These are phyloP conservation scores for Tenodera sinensis DNA, from an alignment of 2,888 invertebrate genomes.

Conservation along the genomic window DNA sequence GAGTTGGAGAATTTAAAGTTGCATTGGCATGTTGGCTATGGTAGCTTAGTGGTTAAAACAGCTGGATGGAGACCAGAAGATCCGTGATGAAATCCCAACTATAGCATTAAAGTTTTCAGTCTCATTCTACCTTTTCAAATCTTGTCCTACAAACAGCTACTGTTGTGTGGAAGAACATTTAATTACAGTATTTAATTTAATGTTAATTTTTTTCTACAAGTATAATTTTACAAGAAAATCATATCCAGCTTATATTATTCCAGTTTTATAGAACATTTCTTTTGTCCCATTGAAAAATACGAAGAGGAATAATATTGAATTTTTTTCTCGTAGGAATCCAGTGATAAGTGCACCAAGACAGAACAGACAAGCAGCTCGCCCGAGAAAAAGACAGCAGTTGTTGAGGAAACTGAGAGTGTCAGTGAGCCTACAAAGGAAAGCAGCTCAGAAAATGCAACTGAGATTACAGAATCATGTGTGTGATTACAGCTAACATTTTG, in stretches of 20 bases:
- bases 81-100: no score
- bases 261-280: background rate
- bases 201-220: background rate
- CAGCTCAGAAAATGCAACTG: background rate
- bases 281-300: background rate
- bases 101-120: no score
- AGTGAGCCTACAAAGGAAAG: background rate
- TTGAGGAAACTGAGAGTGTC: background rate
- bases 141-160: no score
- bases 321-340: background rate
- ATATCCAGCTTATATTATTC: background rate
- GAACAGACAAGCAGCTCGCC: background rate
- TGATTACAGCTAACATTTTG: background rate
- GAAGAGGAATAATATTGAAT: background rate
- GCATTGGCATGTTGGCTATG: no score
- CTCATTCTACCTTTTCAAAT: no score
- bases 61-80: no score
- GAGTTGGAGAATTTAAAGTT: no score
- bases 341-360: background rate
- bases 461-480: slow-evolving; percentile 9
- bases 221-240: background rate
- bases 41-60: no score
- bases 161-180: no score
- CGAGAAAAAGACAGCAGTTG: background rate
- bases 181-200: background rate